phyloP scores from a whole-genome alignment of 2,113 vertebrate genomes.

The Chloebia gouldiae region DNA sequence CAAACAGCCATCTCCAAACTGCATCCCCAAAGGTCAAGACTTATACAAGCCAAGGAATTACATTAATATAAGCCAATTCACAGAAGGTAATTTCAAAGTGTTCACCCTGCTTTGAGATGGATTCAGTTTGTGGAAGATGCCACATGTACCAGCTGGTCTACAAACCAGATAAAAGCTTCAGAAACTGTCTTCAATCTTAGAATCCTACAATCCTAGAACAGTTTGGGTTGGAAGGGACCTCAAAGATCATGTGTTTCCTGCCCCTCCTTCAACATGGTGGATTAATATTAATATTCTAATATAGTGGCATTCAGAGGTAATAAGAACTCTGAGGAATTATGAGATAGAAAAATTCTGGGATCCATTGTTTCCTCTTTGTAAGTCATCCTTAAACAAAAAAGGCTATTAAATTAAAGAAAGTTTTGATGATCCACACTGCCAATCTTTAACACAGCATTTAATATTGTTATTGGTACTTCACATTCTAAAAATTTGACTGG shows the following conservation, averaged over 20 bases:
- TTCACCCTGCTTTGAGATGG: neutral
- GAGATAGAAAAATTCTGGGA: neutral
- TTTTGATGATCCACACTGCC: neutral
- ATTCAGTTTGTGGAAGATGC: neutral
- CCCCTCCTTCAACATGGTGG: neutral
- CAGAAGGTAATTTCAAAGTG: neutral
- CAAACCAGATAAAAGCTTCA: neutral
- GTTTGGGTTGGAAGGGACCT: neutral
- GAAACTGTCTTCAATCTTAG: neutral
- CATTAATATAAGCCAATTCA: neutral
- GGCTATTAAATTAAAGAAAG: neutral
- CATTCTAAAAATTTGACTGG: neutral
- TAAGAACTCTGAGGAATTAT: neutral
- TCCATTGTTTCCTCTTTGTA: neutral
- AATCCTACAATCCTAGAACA: neutral
- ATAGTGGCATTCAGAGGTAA: neutral
- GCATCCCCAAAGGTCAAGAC: neutral
- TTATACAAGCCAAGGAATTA: neutral
- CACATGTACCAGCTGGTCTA: neutral
- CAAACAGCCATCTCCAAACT: neutral
- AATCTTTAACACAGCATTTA: neutral
- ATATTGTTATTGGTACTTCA: neutral
- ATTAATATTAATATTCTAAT: neutral
- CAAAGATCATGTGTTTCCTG: neutral
- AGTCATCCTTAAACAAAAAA: neutral